phyloP scores from a whole-genome alignment of 1,140 invertebrate genomes.

The Homarus americanus region DNA sequence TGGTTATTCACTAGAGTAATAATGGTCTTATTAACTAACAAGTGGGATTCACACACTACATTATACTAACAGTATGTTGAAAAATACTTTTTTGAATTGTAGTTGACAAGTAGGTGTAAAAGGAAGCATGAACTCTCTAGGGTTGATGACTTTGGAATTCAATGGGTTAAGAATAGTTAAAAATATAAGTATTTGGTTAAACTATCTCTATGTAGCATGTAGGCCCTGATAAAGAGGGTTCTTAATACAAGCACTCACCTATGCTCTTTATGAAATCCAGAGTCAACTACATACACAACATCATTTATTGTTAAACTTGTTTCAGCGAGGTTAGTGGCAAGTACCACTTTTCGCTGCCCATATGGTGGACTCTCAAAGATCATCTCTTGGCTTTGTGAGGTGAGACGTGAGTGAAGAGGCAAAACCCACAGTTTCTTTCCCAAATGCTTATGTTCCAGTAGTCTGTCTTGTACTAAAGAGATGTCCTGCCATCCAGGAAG shows the following conservation, averaged over 20 bases:
- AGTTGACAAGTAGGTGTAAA: no score
- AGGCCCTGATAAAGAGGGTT: no score
- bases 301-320: constrained; percentile 95
- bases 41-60: no score
- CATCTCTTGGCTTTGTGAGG: constrained; percentile 87
- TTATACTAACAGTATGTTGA: no score
- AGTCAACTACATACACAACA: constrained; percentile 93
- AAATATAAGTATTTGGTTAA: no score
- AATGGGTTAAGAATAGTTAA: no score
- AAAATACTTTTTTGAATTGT: no score
- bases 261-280: constrained; percentile 90
- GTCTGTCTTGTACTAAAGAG: constrained; percentile 75
- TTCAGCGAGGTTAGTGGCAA: constrained; percentile 96
- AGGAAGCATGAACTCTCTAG: no score
- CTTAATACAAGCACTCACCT: constrained; percentile 80
- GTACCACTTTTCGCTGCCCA: constrained; percentile 88
- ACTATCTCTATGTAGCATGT: no score
- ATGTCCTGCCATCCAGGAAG: constrained; percentile 84
- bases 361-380: constrained; percentile 84
- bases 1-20: no score
- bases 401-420: constrained; percentile 90
- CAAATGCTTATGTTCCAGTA: constrained; percentile 74
- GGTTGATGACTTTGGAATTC: no score
- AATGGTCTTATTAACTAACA: no score
- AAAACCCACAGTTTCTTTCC: constrained; percentile 80